Evolutionary conservation across 2,113 vertebrate species (phyloP).

Genomic region (Paracanthobrama guichenoti): DNA sequence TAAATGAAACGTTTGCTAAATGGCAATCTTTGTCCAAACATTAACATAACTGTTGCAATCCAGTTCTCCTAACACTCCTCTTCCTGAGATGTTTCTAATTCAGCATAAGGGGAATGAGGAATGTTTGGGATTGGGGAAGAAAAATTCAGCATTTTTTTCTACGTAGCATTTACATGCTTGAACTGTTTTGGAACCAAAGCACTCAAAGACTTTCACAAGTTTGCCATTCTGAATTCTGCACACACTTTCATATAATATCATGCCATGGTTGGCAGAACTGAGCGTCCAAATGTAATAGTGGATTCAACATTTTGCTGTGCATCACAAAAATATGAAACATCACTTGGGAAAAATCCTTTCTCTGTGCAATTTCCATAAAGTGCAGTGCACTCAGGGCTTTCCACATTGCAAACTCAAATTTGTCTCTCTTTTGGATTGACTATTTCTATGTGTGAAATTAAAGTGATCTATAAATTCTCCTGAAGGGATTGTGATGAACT

Average conservation of each 20-base stretch:
- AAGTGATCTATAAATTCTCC: constrained; percentile 20
- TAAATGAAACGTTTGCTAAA: neutral
- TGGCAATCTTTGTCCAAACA: neutral
- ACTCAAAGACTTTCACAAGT: neutral
- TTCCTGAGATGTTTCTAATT: neutral
- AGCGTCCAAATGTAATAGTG: neutral
- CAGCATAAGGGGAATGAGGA: neutral
- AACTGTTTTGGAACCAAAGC: constrained; percentile 8
- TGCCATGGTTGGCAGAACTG: neutral
- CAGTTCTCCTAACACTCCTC: neutral
- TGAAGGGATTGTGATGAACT: neutral
- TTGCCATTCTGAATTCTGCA: neutral
- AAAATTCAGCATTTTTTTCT: neutral
- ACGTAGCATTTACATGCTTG: neutral
- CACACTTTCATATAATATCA: neutral
- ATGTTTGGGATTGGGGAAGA: neutral
- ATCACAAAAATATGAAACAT: constrained; percentile 14
- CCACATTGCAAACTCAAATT: neutral
- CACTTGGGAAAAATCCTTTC: constrained; percentile 4
- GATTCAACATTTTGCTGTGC: constrained; percentile 7
- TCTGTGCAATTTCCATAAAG: neutral
- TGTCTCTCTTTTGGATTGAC: constrained; percentile 5
- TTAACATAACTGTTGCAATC: neutral
- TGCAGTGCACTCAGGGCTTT: neutral
- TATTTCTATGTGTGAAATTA: constrained; percentile 35